Conservation (phyloP, 2,888 invertebrate species). For the Drosophila atripex region DNA sequence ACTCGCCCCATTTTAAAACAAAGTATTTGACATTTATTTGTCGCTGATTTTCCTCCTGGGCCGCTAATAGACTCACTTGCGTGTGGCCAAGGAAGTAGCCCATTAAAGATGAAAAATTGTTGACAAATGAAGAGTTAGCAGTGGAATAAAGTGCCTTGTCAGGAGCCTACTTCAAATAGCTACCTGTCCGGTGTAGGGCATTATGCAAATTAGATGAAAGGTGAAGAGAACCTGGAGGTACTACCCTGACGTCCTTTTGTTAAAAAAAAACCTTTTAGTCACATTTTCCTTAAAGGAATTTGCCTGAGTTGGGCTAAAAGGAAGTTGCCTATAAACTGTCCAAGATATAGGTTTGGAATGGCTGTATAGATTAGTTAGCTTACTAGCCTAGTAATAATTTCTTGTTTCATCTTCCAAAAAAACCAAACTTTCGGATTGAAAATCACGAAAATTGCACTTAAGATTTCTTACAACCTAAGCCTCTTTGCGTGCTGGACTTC, state of each 20-base stretch:
- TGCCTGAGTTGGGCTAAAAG: no score
- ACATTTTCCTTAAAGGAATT: no score
- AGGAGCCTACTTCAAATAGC: conserved; percentile 6
- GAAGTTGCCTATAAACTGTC: no score
- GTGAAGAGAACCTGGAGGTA: neutral
- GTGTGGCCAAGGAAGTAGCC: conserved; percentile 51
- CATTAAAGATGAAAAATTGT: conserved; percentile 49
- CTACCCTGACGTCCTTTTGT: no score
- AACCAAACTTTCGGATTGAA: neutral
- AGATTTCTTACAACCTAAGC: conserved; percentile 3
- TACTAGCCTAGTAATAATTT: neutral
- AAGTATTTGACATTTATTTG: conserved; percentile 39
- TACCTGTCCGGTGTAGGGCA: conserved; percentile 3
- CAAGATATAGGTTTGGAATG: neutral
- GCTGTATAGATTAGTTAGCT: neutral
- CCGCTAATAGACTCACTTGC: conserved; percentile 23
- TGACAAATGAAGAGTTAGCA: conserved; percentile 38
- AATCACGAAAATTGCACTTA: neutral
- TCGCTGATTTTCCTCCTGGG: conserved; percentile 4
- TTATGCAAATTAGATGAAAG: conserved; percentile 24
- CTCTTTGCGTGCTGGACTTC: conserved; percentile 21
- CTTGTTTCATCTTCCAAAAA: neutral
- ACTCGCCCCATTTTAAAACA: conserved; percentile 9
- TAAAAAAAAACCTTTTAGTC: neutral
- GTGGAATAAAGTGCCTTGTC: conserved; percentile 23